phyloP scores from a whole-genome alignment of 2,888 invertebrate genomes.

The Acanthopleura granulata region DNA sequence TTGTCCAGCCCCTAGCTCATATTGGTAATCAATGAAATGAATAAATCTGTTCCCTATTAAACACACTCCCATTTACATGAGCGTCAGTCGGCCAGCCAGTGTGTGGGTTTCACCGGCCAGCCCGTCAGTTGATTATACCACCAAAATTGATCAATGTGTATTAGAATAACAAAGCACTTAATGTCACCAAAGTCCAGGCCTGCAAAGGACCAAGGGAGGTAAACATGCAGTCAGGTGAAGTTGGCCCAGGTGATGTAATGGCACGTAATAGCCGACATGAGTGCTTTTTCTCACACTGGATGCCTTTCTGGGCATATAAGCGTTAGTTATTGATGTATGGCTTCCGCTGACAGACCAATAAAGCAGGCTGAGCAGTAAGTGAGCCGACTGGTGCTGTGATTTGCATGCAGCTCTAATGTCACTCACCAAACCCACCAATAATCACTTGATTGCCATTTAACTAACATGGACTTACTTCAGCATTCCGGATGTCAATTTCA shows the following conservation, averaged over 20 bases:
- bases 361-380: neutral
- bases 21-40: conserved; percentile 20
- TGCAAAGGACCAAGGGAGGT: neutral
- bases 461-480: too few species aligned
- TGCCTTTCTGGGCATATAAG: neutral
- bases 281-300: conserved; percentile 12
- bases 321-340: conserved; percentile 6
- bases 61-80: neutral
- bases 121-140: neutral
- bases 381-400: too few species aligned
- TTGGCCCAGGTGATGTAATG: conserved; percentile 14
- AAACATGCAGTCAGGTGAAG: neutral
- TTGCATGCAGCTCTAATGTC: too few species aligned
- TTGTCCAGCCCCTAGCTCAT: conserved; percentile 8
- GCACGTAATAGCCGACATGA: neutral
- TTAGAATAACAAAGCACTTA: conserved; percentile 20
- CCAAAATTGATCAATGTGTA: conserved; percentile 13
- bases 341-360: conserved; percentile 6
- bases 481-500: too few species aligned
- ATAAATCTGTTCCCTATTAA: conserved; percentile 20
- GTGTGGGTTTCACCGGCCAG: neutral
- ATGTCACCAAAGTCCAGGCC: neutral
- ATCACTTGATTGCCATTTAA: too few species aligned
- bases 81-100: neutral
- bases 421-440: too few species aligned